Conservation (phyloP, 2,113 vertebrate species). For the Pica pica region DNA sequence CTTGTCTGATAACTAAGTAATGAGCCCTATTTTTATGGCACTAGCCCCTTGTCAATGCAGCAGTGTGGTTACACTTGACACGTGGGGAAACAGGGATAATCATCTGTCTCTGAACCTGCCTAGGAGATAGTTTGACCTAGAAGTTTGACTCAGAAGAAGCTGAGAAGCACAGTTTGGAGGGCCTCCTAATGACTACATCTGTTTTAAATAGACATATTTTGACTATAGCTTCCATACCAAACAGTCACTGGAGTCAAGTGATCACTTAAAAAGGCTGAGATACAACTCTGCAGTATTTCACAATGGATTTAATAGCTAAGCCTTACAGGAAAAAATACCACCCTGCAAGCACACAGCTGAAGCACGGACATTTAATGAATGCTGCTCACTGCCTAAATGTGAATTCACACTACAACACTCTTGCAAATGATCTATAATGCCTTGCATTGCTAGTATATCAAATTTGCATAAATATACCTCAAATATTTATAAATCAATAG, state of each 20-base stretch:
- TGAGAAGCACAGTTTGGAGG: not conserved
- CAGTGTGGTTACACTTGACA: not conserved
- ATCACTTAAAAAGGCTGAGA: conserved; percentile 23
- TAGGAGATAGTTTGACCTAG: not conserved
- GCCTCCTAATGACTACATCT: conserved; percentile 19
- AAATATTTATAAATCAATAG: conserved; percentile 50
- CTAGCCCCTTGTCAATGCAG: not conserved
- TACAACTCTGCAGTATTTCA: conserved; percentile 15
- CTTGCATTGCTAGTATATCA: conserved; percentile 6
- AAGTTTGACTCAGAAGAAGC: not conserved
- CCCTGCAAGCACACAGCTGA: not conserved
- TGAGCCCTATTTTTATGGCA: not conserved
- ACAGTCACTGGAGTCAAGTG: not conserved
- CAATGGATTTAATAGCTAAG: conserved; percentile 23
- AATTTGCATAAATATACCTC: conserved; percentile 51
- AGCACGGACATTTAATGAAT: not conserved
- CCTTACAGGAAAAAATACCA: not conserved
- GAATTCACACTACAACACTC: conserved; percentile 32
- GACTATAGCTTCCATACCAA: conserved; percentile 1
- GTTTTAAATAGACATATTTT: conserved; percentile 41
- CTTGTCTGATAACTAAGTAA: not conserved
- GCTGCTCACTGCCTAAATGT: not conserved
- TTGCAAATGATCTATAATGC: conserved; percentile 25
- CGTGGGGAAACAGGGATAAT: not conserved
- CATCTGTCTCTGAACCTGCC: not conserved